These are phyloP conservation scores for Schizopygopsis malacanthus DNA, from an alignment of 2,797 vertebrate species.

Conservation along the genomic window DNA sequence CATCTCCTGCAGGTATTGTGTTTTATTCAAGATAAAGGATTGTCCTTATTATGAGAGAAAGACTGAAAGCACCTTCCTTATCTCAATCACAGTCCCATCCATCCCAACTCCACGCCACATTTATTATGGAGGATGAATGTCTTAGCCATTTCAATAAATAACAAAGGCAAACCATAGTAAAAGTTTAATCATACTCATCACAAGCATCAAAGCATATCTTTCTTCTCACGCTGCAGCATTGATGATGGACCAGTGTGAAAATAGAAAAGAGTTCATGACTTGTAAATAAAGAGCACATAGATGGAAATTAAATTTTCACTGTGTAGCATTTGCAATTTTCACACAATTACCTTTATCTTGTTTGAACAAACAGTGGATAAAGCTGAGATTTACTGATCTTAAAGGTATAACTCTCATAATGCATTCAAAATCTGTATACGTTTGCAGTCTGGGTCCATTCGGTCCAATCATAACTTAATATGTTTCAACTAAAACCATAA, in stretches of 20 bases:
- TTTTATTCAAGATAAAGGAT: conserved; percentile 38
- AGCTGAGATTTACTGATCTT: conserved; percentile 27
- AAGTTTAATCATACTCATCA: conserved; percentile 55
- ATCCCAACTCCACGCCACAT: conserved; percentile 48
- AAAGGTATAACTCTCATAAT: not conserved
- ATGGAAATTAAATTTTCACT: conserved; percentile 19
- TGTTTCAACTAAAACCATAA: not conserved
- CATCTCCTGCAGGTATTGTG: conserved; percentile 8
- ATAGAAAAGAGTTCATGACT: conserved; percentile 41
- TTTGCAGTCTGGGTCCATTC: not conserved
- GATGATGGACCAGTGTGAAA: conserved; percentile 38
- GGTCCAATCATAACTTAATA: not conserved
- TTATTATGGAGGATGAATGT: conserved; percentile 60
- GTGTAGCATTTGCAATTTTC: conserved; percentile 6
- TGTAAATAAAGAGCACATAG: conserved; percentile 40
- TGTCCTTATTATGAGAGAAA: conserved; percentile 42
- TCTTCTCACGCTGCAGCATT: conserved; percentile 11
- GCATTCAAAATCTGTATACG: not conserved
- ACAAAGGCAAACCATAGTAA: conserved; percentile 48
- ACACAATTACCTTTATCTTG: not conserved
- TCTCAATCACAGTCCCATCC: conserved; percentile 40
- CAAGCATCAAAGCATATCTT: conserved; percentile 48
- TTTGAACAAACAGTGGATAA: conserved; percentile 14
- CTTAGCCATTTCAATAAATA: conserved; percentile 60
- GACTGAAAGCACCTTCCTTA: conserved; percentile 52